Base-by-base conservation (phyloP, 2,113 vertebrate species). In the Melanocharis versteri region DNA sequence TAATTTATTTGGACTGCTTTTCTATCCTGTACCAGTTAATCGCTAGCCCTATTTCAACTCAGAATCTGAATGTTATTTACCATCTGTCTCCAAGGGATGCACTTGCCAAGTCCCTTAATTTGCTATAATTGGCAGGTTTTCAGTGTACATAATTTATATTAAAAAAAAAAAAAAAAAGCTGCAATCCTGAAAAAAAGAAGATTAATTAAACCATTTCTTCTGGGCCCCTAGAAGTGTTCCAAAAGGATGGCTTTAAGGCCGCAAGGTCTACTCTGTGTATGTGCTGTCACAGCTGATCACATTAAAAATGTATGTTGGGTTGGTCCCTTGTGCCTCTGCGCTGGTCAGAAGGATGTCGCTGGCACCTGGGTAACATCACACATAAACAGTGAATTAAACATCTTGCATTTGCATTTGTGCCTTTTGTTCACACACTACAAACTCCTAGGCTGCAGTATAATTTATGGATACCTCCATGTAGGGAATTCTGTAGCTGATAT, bases 101-200 rank as follows among this genome's bases (percentile, higher is more conserved):
- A 97, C 91, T 98, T 98, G 98, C 98, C 98, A 98, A 98, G 97
- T 98, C 92, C 96, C 97, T 97, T 98, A 98, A 98, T 98, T 98
- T 98, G 98, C 97, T 98, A 96, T 98, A 98, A 98, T 97, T 98
- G 98, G 98, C 98, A 98, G 96, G 97, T 98, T 98, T 98, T 98
- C 98, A 98, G 98, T 98, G 97, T 98, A 98, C 98, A 98, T 98
- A 98, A 98, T 98, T 98, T 97, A 98, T 98, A 98, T 96, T 93
- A 56, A 72, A 89, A 87, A 93, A 96, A 93, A 40, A 93, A 40
- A 90, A 88, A 86, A 91, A 69, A 97, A 97, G 91, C 97, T 51
- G 12, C 96, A 97, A 97, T 94, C 93, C 97, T 95, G 96, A 96
- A 97, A 97, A 98, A 96, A 97, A 97, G 93, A 98, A 98, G 95